These are phyloP conservation scores for Megamerina dolium DNA, from an alignment of 2,888 invertebrate genomes.

Conservation along the genomic window DNA sequence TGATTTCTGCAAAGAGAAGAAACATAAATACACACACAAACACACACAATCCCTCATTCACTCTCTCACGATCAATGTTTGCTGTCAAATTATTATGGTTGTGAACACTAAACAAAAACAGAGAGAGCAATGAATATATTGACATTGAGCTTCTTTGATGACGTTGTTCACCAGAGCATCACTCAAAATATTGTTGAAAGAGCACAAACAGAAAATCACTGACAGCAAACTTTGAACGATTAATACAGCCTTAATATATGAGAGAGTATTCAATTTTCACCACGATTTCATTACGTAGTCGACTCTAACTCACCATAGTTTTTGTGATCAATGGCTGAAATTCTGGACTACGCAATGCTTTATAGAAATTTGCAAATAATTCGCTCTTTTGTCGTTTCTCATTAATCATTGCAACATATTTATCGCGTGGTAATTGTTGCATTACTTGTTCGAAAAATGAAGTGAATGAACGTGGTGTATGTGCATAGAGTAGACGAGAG, in stretches of 20 bases:
- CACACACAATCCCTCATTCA: not conserved
- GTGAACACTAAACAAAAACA: no score
- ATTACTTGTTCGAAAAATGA: slow-evolving; percentile 33
- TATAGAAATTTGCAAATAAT: slow-evolving; percentile 34
- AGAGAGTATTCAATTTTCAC: no score
- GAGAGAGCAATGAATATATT: no score
- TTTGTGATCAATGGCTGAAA: slow-evolving; percentile 27
- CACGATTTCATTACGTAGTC: not conserved
- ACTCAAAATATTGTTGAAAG: no score
- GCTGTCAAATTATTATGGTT: no score
- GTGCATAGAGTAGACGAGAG: not conserved
- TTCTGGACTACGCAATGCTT: slow-evolving; percentile 29
- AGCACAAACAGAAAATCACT: no score
- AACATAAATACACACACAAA: not conserved
- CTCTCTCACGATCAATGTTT: not conserved
- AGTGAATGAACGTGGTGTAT: slow-evolving; percentile 23
- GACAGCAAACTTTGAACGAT: no score
- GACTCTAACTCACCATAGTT: slow-evolving; percentile 27
- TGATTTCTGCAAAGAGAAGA: slow-evolving; percentile 11
- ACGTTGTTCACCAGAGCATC: no score
- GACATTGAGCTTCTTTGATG: no score
- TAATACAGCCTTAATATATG: no score
- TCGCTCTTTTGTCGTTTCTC: slow-evolving; percentile 27
- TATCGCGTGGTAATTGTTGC: slow-evolving; percentile 30
- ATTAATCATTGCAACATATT: slow-evolving; percentile 32